These are phyloP conservation scores for Sarcoramphus papa DNA, from an alignment of 2,797 vertebrate species.

Conservation along the genomic window DNA sequence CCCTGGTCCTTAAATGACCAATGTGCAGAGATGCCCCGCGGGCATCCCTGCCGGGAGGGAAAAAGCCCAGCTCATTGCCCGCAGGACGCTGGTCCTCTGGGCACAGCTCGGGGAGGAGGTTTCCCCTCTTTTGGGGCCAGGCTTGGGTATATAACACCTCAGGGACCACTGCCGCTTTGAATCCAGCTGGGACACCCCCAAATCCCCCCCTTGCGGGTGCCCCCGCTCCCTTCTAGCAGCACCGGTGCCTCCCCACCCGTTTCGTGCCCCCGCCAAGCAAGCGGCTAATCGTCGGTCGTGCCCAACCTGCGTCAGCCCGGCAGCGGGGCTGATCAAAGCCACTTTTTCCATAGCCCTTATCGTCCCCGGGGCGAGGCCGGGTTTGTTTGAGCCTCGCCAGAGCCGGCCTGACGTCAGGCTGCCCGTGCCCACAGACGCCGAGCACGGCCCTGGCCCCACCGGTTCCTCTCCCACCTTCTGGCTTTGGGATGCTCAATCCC, in stretches of 20 bases:
- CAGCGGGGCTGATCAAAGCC: background rate
- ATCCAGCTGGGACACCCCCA: background rate
- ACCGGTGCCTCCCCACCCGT: fast-evolving
- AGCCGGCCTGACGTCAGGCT: background rate
- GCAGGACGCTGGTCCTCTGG: fast-evolving
- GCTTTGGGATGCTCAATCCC: background rate
- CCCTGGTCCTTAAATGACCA: background rate
- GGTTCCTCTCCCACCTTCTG: background rate
- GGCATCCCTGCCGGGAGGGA: background rate
- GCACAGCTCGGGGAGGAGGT: too few species aligned
- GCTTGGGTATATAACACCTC: background rate
- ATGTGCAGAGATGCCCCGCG: fast-evolving
- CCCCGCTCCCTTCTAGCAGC: background rate
- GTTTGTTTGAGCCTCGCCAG: background rate
- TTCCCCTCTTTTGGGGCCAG: background rate
- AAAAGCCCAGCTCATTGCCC: fast-evolving
- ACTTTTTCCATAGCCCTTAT: background rate
- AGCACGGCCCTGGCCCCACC: background rate
- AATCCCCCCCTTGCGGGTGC: background rate
- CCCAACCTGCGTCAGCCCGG: background rate
- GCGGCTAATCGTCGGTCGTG: fast-evolving
- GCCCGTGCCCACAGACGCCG: fast-evolving
- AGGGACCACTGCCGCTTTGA: background rate
- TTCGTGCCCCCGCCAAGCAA: background rate
- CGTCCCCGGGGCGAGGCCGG: fast-evolving